Evolutionary conservation across 2,113 vertebrate genomes (phyloP).

Genomic region (Nycticebus coucang): DNA sequence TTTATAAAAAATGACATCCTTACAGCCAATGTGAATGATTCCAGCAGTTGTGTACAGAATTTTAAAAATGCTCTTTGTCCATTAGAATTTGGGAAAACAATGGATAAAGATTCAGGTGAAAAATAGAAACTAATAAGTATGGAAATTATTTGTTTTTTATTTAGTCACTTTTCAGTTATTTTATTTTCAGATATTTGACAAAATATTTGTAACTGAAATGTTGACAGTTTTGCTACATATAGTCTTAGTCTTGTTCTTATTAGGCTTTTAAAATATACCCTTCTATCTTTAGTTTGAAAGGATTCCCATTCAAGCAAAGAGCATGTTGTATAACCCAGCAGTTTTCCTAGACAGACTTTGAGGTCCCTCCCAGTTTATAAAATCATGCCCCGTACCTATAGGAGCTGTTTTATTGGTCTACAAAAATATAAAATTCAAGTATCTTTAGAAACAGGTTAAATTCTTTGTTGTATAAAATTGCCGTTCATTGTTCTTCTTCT

Average conservation of each 20-base stretch:
- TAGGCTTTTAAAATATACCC: background rate
- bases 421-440: background rate
- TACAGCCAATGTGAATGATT: background rate
- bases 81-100: background rate
- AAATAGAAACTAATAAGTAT: conserved; percentile 24
- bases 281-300: background rate
- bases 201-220: background rate
- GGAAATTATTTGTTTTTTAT: conserved; percentile 31
- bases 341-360: background rate
- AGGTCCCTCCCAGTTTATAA: background rate
- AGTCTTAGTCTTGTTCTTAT: background rate
- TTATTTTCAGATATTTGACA: conserved; percentile 49
- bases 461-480: background rate
- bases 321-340: background rate
- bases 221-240: background rate
- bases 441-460: background rate
- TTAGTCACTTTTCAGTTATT: conserved; percentile 20
- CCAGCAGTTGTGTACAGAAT: background rate
- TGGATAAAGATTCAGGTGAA: background rate
- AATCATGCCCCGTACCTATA: background rate
- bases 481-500: background rate
- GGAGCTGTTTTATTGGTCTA: background rate
- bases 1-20: conserved; percentile 18
- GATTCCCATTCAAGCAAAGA: background rate
- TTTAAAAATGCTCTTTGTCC: background rate